Evolutionary conservation across 2,888 invertebrate species (phyloP).

Genomic region (Endomychus coccineus): DNA sequence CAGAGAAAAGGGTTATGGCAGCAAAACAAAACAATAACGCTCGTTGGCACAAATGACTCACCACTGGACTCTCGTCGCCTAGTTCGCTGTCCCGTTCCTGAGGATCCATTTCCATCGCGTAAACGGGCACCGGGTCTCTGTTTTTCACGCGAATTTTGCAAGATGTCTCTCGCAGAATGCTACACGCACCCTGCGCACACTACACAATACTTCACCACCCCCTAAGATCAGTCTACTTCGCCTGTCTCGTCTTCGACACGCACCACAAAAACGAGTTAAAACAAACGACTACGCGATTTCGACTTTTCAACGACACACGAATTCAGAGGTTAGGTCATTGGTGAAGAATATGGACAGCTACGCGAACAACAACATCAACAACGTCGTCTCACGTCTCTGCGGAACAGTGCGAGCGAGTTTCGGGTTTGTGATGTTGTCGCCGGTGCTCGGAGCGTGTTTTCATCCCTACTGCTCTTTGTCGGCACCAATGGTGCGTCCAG

Average conservation of each 20-base stretch:
- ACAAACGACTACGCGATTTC: slow-evolving; percentile 9
- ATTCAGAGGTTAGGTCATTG: slow-evolving; percentile 29
- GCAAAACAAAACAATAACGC: neutral
- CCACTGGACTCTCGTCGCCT: slow-evolving; percentile 68
- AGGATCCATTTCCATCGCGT: slow-evolving; percentile 66
- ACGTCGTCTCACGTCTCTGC: slow-evolving; percentile 1
- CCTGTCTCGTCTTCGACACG: slow-evolving; percentile 9
- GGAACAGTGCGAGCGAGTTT: no score
- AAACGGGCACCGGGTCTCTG: slow-evolving; percentile 78
- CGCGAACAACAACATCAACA: neutral
- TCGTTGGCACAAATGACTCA: slow-evolving; percentile 44
- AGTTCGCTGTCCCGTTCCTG: slow-evolving; percentile 61
- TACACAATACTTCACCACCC: slow-evolving; percentile 15
- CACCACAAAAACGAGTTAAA: slow-evolving; percentile 12
- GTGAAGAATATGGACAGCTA: neutral
- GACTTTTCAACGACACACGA: neutral
- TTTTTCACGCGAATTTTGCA: slow-evolving; percentile 87
- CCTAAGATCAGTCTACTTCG: slow-evolving; percentile 18
- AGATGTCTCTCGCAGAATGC: slow-evolving; percentile 41
- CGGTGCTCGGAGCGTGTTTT: slow-evolving; percentile 19
- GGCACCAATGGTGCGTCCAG: slow-evolving; percentile 33
- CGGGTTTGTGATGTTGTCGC: no score
- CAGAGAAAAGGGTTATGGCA: neutral
- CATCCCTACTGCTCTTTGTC: slow-evolving; percentile 20
- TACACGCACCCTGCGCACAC: slow-evolving; percentile 36